These are phyloP conservation scores for Dyspetes luteomarginatus DNA, from an alignment of 2,888 invertebrate genomes.

Conservation along the genomic window DNA sequence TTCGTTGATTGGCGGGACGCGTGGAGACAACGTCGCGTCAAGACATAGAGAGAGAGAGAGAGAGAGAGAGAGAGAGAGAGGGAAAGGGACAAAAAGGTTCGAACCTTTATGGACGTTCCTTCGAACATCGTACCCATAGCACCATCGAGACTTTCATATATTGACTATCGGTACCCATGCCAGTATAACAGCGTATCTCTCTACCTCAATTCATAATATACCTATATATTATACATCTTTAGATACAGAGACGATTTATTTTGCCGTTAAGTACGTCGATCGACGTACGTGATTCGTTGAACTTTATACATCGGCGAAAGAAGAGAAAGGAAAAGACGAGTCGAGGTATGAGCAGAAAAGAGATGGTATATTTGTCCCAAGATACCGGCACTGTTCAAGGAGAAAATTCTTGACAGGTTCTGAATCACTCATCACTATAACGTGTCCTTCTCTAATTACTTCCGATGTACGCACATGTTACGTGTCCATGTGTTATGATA, in stretches of 20 bases:
- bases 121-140: constrained; percentile 23
- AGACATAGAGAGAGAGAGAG: too few species aligned
- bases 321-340: constrained; percentile 1
- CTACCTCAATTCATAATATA: constrained; percentile 21
- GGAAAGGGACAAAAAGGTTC: neutral
- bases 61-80: neutral
- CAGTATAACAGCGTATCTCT: constrained; percentile 30
- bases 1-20: constrained; percentile 70
- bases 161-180: constrained; percentile 35
- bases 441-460: constrained; percentile 17
- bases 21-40: constrained; percentile 58
- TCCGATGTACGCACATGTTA: constrained; percentile 17
- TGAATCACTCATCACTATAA: constrained; percentile 5
- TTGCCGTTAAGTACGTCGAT: constrained; percentile 62
- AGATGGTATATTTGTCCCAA: constrained; percentile 3
- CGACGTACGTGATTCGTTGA: constrained; percentile 55
- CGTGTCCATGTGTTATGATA: neutral
- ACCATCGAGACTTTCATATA: constrained; percentile 7
- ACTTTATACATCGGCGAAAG: constrained; percentile 30
- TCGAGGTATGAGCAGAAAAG: neutral
- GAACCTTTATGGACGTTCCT: neutral
- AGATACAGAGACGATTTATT: constrained; percentile 44
- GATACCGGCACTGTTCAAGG: constrained; percentile 22
- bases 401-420: constrained; percentile 39
- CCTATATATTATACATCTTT: constrained; percentile 24